Evolutionary conservation across 2,888 invertebrate species (phyloP), one percentile per base, ranked within the genome.

Genomic region (Aquatica leii): DNA sequence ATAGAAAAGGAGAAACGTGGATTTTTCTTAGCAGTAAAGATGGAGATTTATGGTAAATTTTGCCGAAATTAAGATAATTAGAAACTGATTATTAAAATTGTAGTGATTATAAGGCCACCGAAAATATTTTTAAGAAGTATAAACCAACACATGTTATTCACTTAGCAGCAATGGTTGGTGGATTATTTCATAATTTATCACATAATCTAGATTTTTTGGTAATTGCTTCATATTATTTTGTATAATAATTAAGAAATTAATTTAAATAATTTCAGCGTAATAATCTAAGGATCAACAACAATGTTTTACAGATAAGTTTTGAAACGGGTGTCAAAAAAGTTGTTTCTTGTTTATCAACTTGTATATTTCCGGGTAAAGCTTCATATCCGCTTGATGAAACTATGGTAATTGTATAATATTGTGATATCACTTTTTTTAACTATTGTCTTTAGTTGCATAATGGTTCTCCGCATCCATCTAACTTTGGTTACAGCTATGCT

Each of bases 151-250:
- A 97, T 85, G 97, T 99, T 0, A 92, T 99, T 68, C 98, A 99
- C 81, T 84, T 99, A 76, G 99, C 99, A 2, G 99, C 99, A 0
- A 95, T 95, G 93, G 99, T 99, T 57, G 99, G 99, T 11, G 99
- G 99, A 0, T 84, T 99, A 1, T 99, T 95, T 78, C 90, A 94
- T 77, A 99, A 99, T 79, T 93, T 99, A 91, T 87, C 90, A 60
- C 92, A 97, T 77, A 99, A 99, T 83, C 86, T 98, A 76, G 96
- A 97, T 73, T 99, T 99, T 81, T 88, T 97, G 86, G 97, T 97
- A 84, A 11, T 2, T n/a, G n/a, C 43, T 14, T 12, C n/a, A 20
- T 59, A n/a, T n/a, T n/a, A n/a, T n/a, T n/a, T n/a, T n/a, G n/a
- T n/a, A n/a, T n/a, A n/a, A n/a, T n/a, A n/a, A n/a, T n/a, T 50